Evolutionary conservation across 2,888 invertebrate species (phyloP).

Genomic region (Apomyelois bistriatella): DNA sequence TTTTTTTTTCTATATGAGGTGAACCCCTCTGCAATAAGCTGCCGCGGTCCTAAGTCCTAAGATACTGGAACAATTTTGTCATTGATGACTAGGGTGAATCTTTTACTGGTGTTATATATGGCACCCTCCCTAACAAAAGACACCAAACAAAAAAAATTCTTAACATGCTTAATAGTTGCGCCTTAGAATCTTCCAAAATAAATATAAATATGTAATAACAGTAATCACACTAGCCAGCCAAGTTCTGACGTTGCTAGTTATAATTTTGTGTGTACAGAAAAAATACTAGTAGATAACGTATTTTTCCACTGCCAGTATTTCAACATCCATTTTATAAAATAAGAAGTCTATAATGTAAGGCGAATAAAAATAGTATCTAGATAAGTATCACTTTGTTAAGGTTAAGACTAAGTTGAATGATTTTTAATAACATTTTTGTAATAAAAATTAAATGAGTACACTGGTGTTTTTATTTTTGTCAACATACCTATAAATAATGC

Average conservation of each 20-base stretch:
- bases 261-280: slow-evolving; percentile 48
- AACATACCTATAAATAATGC: no score
- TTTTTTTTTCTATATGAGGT: no score
- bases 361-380: slow-evolving; percentile 49
- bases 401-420: slow-evolving; percentile 65
- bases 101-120: no score
- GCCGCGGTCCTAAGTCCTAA: no score
- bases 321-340: slow-evolving; percentile 61
- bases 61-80: no score
- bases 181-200: slow-evolving; percentile 5
- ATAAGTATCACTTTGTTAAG: slow-evolving; percentile 38
- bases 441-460: slow-evolving; percentile 59
- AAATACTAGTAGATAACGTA: slow-evolving; percentile 49
- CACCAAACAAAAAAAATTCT: no score
- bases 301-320: slow-evolving; percentile 81
- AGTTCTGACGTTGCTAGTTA: slow-evolving; percentile 29
- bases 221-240: slow-evolving; percentile 26
- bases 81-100: no score
- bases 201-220: slow-evolving; percentile 10
- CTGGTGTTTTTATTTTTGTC: slow-evolving; percentile 9
- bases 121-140: no score
- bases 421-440: slow-evolving; percentile 79
- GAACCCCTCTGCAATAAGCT: no score
- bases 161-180: not conserved
- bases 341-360: slow-evolving; percentile 38